These are phyloP conservation scores for Ichneumoninae sp. DNA, from an alignment of 2,888 invertebrate species.

Conservation along the genomic window DNA sequence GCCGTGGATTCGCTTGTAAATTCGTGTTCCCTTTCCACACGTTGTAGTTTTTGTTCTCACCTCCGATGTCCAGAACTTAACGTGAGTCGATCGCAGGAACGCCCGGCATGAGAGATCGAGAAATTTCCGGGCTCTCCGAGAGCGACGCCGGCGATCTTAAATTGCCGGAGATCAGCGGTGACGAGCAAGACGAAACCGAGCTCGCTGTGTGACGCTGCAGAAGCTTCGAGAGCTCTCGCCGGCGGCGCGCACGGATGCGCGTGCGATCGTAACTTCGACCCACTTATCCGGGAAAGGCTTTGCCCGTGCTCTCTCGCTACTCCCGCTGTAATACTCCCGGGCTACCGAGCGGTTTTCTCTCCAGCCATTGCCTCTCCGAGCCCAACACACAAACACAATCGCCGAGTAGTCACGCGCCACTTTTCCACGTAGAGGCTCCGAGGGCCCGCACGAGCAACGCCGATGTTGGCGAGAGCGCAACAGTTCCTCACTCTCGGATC, in stretches of 20 bases:
- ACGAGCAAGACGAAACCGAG: neutral
- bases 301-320: constrained; percentile 45
- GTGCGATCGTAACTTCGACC: constrained; percentile 46
- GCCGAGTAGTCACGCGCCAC: constrained; percentile 6
- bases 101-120: neutral
- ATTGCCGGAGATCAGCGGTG: neutral
- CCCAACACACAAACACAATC: neutral
- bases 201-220: neutral
- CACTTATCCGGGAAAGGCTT: constrained; percentile 48
- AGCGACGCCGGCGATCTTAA: neutral
- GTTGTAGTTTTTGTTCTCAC: neutral
- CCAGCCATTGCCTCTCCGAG: neutral
- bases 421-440: neutral
- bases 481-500: constrained; percentile 17
- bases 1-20: constrained; percentile 18
- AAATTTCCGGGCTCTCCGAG: neutral
- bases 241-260: constrained; percentile 26
- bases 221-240: neutral
- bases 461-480: neutral
- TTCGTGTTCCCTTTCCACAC: constrained; percentile 21
- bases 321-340: neutral
- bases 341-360: constrained; percentile 13
- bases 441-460: neutral
- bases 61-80: neutral
- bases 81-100: neutral